Evolutionary conservation across 1,140 invertebrate species (phyloP).

Genomic region (Drosophila guanche): DNA sequence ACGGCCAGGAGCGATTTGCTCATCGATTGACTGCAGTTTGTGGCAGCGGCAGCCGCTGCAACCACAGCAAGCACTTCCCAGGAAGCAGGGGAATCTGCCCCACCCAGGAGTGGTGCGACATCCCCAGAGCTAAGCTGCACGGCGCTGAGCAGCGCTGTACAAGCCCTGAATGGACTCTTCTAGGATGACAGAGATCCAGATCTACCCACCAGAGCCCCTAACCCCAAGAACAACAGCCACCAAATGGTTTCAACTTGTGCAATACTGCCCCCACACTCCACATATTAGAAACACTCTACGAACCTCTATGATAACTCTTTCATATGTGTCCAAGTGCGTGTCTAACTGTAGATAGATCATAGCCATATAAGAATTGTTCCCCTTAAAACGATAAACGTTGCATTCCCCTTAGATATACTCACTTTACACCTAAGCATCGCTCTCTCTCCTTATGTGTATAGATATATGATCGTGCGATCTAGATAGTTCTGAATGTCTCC

Average conservation of each 20-base stretch:
- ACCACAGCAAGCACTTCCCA: conserved; percentile 14
- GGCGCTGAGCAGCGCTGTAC: conserved; percentile 67
- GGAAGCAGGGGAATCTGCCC: background rate
- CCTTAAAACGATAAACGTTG: conserved; percentile 12
- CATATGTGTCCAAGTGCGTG: no score
- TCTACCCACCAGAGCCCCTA: conserved; percentile 1
- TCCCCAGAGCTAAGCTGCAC: conserved; percentile 56
- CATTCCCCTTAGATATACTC: conserved; percentile 11
- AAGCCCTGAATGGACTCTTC: conserved; percentile 73
- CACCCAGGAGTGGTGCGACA: background rate
- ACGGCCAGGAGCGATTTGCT: conserved; percentile 31
- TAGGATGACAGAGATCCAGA: conserved; percentile 17
- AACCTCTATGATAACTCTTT: no score
- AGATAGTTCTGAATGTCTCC: conserved; percentile 64
- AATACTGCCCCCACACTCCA: conserved; percentile 43
- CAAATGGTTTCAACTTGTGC: conserved; percentile 79
- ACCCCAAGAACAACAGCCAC: conserved; percentile 37
- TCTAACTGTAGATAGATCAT: conserved; percentile 30
- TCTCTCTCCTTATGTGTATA: conserved; percentile 31
- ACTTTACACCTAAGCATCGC: conserved; percentile 11
- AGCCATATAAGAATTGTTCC: conserved; percentile 8
- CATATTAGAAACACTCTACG: conserved; percentile 9
- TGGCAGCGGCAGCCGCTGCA: conserved; percentile 48
- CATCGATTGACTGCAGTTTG: conserved; percentile 54
- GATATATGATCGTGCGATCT: conserved; percentile 29